Percentiles rank a stretch among this genome's conserved stretches.
phyloP scores from a whole-genome alignment of 2,888 invertebrate genomes.

The Saturnia pavonia region DNA sequence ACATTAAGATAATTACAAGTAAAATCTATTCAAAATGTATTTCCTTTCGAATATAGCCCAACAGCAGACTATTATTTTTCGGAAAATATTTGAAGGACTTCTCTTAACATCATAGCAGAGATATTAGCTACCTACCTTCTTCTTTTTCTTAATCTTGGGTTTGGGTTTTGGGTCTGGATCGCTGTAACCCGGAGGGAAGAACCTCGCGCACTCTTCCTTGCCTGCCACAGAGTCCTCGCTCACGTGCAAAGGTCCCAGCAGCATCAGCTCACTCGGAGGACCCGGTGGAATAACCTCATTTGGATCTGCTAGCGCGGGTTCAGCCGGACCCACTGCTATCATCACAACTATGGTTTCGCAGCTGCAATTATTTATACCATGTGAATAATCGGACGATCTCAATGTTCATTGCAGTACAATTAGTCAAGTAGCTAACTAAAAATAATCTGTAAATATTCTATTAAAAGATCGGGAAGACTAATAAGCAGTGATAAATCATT shows the following conservation, averaged over 20 bases:
- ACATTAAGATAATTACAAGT: too few species aligned
- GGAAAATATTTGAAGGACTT: not conserved
- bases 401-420: too few species aligned
- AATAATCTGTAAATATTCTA: too few species aligned
- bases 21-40: too few species aligned
- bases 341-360: conserved; percentile 86
- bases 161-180: conserved; percentile 72
- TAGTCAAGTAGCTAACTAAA: too few species aligned
- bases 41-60: too few species aligned
- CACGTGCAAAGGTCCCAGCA: conserved; percentile 85
- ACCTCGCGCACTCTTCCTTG: conserved; percentile 82
- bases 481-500: too few species aligned
- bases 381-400: too few species aligned
- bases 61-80: not conserved
- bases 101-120: not conserved
- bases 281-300: conserved; percentile 83
- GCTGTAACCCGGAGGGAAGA: conserved; percentile 86
- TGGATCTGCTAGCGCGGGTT: conserved; percentile 83
- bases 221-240: conserved; percentile 85
- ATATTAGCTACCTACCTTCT: conserved; percentile 65
- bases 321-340: conserved; percentile 84
- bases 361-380: conserved; percentile 55
- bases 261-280: conserved; percentile 84
- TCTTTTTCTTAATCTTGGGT: conserved; percentile 77
- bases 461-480: too few species aligned